Evolutionary conservation across 2,888 invertebrate genomes (phyloP), one percentile per base, ranked within the genome.

Genomic region (Tipula vernalis): DNA sequence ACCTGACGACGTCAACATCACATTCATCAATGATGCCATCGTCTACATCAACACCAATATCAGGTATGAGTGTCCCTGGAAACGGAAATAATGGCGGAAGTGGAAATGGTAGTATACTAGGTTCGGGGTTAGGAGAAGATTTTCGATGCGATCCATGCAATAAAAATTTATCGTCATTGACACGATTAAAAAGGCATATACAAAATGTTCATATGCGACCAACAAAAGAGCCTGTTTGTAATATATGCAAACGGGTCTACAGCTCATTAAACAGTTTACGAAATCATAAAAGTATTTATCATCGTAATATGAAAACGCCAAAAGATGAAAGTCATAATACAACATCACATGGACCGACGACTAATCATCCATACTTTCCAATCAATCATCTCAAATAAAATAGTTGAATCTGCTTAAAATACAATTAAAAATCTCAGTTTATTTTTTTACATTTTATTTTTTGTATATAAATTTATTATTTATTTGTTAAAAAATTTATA

Each of bases 261-360:
- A 96, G 96, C 94, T 97, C 96, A 91, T 94, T 97, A 90, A 97
- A 97, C 94, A 96, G 96, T 91, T 94, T 97, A 90, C 94, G 97
- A 92, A 97, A 97, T 94, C 97, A 97, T 94, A 96, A 96, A 94
- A 96, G 96, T 92, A 96, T 97, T 94, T 97, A 97, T 93, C 97
- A 97, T 93, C 95, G 97, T 93, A 94, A 94, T 91, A 93, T 93
- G 89, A 96, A 96, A 93, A 96, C 95, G 92, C 94, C 95, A 86
- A 92, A 92, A 88, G 91, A 91, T 88, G 91, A 92, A 86, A 88
- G 89, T 57, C 87, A 87, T 85, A 86, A 87, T 83, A 28, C 87
- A 36, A 71, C 87, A 47, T 86, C 87, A 41, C 88, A 88, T 87
- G 85, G 87, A 83, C 86, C 36, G 42, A 86, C 86, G 39, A 86